Base-by-base conservation (phyloP, 1,140 invertebrate genomes). In the Cydia amplana region DNA sequence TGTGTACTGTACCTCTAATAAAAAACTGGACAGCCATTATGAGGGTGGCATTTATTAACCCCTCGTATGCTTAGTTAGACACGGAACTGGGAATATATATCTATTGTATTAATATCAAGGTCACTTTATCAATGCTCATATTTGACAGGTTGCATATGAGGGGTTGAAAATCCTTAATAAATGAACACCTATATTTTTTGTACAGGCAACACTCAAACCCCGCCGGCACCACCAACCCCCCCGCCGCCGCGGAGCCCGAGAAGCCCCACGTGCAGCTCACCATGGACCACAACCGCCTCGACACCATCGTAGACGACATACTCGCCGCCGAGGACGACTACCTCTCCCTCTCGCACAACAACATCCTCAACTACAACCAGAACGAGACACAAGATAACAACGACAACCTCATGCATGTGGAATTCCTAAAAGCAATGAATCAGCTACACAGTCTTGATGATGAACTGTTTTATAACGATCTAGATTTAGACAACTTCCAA, bases 271-370 rank as follows among this genome's bases (percentile, higher is more conserved):
- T 43, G 7, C 73, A 83, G 77, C 76, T 74, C 2, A 86, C 78
- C 14, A 73, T 74, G 51, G 87, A 90, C 14, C 77, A 80, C 25
- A 87, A 86, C 36, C 82, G 83, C 78, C 88, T 87, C n/a, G 88
- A 92, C 70, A 90, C 91, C 51, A 90, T 92, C 72, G 89, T 91
- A 1, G 88, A 92, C 75, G 89, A 91, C 63, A 91, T 92, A 32
- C 77, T 92, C 3, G 91, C 89, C 16, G 89, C 85, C 0, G 90
- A 91, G 77, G 89, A 91, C 51, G 91, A 91, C 36, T 91, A 91
- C 72, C 85, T 91, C 80, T 88, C 84, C 1, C 85, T 89, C 80
- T 78, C 83, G 5, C 83, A 84, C 18, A 82, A 82, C 55, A 80
- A 85, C 25, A 77, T 83, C 25, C 73, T 83, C 6, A 85, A 82